These are phyloP conservation scores for Nezara viridula DNA, from an alignment of 2,888 invertebrate genomes.

Conservation along the genomic window DNA sequence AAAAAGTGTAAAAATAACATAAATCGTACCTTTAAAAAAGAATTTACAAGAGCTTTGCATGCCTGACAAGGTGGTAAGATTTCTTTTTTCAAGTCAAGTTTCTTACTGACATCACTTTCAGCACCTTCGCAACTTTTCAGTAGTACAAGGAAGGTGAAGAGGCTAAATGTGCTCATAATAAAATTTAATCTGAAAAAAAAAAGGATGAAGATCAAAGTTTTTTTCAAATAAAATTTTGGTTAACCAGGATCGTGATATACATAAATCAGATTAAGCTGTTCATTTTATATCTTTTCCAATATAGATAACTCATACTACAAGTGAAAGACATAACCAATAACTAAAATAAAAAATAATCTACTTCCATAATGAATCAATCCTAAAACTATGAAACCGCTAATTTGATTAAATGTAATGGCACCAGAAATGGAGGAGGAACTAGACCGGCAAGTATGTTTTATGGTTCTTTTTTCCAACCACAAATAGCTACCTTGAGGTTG, in stretches of 20 bases:
- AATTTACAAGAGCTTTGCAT: constrained; percentile 81
- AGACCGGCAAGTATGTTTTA: too few relatives aligned
- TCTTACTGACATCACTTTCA: constrained; percentile 46
- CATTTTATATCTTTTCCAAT: too few relatives aligned
- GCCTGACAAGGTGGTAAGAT: constrained; percentile 83
- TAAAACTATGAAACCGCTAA: too few relatives aligned
- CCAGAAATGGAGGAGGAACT: too few relatives aligned
- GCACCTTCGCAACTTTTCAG: constrained; percentile 35
- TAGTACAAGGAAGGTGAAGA: not conserved
- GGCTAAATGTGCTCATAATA: not conserved
- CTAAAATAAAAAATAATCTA: too few relatives aligned
- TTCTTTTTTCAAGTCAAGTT: constrained; percentile 67
- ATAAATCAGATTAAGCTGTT: not conserved
- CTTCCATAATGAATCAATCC: too few relatives aligned
- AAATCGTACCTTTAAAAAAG: constrained; percentile 77
- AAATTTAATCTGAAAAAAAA: constrained; percentile 13
- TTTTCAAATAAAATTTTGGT: not conserved
- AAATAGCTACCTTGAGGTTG: too few relatives aligned
- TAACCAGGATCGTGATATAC: not conserved
- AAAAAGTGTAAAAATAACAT: too few relatives aligned
- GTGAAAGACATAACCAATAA: too few relatives aligned
- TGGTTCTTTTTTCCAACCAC: too few relatives aligned
- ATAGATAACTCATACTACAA: too few relatives aligned
- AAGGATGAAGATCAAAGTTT: not conserved
- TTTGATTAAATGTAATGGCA: too few relatives aligned